phyloP scores from a whole-genome alignment of 92 coral and sea anemone genomes.

The Epizoanthus illoricatus region DNA sequence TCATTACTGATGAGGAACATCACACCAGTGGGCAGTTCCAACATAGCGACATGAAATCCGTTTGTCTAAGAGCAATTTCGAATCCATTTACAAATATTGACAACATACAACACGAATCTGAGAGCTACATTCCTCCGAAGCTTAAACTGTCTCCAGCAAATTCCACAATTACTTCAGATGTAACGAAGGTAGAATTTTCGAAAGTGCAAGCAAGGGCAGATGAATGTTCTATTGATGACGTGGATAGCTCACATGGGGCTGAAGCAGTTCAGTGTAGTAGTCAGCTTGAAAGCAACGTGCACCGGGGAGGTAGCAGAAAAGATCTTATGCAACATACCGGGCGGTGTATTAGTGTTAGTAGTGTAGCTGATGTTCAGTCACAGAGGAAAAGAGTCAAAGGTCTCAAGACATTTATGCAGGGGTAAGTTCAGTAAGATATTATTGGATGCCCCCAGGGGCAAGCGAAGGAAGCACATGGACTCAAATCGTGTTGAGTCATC shows the following conservation, averaged over 20 bases:
- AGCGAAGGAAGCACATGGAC: too few species aligned
- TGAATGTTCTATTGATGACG: neutral
- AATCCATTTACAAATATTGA: neutral
- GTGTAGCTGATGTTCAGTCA: conserved; percentile 19
- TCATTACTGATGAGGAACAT: neutral
- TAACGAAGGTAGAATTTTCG: neutral
- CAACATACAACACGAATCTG: neutral
- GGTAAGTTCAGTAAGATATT: conserved; percentile 9
- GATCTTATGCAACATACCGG: neutral
- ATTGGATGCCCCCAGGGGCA: too few species aligned
- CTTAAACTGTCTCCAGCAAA: neutral
- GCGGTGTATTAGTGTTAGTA: conserved; percentile 30
- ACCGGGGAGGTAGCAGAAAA: neutral
- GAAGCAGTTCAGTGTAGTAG: neutral
- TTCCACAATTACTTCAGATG: neutral
- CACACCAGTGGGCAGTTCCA: neutral
- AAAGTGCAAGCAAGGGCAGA: neutral
- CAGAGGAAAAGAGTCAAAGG: conserved; percentile 5
- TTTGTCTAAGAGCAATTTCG: neutral
- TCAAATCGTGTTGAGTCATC: too few species aligned
- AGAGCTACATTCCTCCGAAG: neutral
- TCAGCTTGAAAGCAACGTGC: neutral
- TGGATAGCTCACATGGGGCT: neutral
- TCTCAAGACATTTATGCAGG: conserved; percentile 23
- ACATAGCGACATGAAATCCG: neutral